These are phyloP conservation scores for Myotis planiceps DNA, from an alignment of 2,797 vertebrate genomes.

Conservation along the genomic window DNA sequence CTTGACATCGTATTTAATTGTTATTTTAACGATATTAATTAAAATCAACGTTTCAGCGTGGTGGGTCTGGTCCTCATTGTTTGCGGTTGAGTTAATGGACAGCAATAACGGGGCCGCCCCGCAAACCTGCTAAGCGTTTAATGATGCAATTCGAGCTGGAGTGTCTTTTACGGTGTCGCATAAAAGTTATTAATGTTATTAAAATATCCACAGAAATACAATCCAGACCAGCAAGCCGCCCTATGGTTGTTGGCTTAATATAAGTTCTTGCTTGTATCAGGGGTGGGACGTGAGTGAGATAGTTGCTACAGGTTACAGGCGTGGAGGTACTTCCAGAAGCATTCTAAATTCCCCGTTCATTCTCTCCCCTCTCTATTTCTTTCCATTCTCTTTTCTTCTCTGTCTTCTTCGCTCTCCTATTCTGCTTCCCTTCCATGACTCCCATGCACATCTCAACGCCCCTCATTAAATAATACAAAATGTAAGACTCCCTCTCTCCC, in stretches of 20 bases:
- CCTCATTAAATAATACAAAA: neutral
- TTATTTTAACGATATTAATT: slow-evolving; percentile 9
- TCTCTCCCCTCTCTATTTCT: neutral
- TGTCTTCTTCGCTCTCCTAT: neutral
- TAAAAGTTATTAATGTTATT: slow-evolving; percentile 46
- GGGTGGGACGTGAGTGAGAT: accelerated
- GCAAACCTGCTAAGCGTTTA: slow-evolving; percentile 19
- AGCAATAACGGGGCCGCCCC: neutral
- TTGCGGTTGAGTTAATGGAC: neutral
- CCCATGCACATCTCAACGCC: neutral
- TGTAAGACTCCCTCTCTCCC: neutral
- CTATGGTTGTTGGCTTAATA: neutral
- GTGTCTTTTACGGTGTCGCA: neutral
- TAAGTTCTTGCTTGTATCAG: neutral
- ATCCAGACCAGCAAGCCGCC: neutral
- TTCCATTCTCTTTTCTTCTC: neutral
- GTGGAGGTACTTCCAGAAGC: neutral
- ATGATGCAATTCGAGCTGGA: neutral
- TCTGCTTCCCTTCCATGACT: neutral
- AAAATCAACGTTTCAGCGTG: neutral
- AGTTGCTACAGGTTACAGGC: neutral
- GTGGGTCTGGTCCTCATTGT: neutral
- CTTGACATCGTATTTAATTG: neutral
- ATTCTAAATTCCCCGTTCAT: neutral
- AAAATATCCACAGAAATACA: neutral